Percentiles rank a stretch among this genome's conserved stretches.
These are phyloP conservation scores for Dioctria rufipes DNA, from an alignment of 2,888 invertebrate species.

Conservation along the genomic window DNA sequence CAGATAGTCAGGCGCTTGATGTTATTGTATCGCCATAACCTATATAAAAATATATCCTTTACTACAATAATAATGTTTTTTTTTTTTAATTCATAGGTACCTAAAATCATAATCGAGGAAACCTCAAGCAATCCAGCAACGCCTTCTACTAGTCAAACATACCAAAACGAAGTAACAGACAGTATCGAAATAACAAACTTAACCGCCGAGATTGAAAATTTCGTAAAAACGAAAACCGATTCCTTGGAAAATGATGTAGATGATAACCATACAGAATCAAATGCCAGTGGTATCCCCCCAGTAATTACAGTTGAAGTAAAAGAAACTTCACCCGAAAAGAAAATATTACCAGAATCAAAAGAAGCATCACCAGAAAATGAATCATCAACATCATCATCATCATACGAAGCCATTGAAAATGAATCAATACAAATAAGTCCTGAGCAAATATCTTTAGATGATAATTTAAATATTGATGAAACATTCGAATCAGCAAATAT, in stretches of 20 bases:
- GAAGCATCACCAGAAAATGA: not conserved
- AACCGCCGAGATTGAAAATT: constrained; percentile 67
- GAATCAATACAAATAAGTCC: constrained; percentile 46
- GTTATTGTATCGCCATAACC: not conserved
- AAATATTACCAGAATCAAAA: not conserved
- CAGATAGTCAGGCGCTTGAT: too few relatives aligned
- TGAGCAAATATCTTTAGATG: constrained; percentile 13
- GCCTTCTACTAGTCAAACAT: constrained; percentile 48
- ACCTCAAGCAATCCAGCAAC: constrained; percentile 33
- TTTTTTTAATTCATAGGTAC: constrained; percentile 51
- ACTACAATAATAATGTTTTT: not conserved
- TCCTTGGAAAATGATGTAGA: constrained; percentile 27
- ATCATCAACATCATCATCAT: constrained; percentile 13
- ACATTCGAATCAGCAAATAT: not conserved
- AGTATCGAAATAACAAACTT: constrained; percentile 64
- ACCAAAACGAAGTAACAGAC: constrained; percentile 55
- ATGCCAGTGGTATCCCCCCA: not conserved
- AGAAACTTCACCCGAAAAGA: not conserved
- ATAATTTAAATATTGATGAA: constrained; percentile 3
- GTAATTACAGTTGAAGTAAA: not conserved
- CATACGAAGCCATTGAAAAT: constrained; percentile 57
- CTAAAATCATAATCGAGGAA: constrained; percentile 59
- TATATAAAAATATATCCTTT: too few relatives aligned
- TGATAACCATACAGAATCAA: not conserved
- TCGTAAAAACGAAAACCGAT: constrained; percentile 62